A percentile compares a stretch with the other conserved stretches of the same genome.
Conservation (phyloP, 2,113 vertebrate genomes). For the Pycnonotus jocosus region DNA sequence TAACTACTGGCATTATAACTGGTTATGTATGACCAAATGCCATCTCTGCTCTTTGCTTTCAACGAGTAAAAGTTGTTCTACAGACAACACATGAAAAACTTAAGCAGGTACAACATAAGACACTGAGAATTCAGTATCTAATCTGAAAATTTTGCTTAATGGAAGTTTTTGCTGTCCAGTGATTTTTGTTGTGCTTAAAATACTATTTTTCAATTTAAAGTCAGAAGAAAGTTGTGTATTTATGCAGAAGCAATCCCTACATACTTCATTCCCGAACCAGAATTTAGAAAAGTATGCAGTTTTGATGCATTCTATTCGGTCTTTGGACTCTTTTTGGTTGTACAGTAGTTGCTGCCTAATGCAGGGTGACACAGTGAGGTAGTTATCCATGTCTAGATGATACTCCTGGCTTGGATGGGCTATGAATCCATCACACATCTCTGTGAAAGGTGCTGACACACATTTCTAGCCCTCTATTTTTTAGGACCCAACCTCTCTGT, state of each 20-base stretch:
- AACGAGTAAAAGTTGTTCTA: neutral
- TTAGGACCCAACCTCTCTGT: neutral
- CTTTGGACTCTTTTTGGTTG: neutral
- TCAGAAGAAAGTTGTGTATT: neutral
- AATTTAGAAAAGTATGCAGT: neutral
- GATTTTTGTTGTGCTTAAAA: neutral
- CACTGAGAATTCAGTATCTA: neutral
- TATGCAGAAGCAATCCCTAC: neutral
- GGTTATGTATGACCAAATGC: neutral
- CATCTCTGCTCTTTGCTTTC: neutral
- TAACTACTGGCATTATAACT: neutral
- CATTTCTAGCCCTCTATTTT: neutral
- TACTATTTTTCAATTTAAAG: neutral
- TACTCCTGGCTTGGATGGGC: neutral
- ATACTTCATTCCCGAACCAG: neutral
- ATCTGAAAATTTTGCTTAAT: neutral
- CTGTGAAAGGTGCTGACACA: neutral
- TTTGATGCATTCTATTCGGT: neutral
- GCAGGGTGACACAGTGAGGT: neutral
- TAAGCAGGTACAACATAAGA: neutral
- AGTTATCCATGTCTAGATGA: accelerated
- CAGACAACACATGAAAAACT: neutral
- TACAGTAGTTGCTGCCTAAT: neutral
- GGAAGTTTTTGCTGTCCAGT: neutral
- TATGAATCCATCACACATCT: neutral